A percentile compares a stretch with the other conserved stretches of the same genome.
These are phyloP conservation scores for Albula goreensis DNA, from an alignment of 2,113 vertebrate species.

Conservation along the genomic window DNA sequence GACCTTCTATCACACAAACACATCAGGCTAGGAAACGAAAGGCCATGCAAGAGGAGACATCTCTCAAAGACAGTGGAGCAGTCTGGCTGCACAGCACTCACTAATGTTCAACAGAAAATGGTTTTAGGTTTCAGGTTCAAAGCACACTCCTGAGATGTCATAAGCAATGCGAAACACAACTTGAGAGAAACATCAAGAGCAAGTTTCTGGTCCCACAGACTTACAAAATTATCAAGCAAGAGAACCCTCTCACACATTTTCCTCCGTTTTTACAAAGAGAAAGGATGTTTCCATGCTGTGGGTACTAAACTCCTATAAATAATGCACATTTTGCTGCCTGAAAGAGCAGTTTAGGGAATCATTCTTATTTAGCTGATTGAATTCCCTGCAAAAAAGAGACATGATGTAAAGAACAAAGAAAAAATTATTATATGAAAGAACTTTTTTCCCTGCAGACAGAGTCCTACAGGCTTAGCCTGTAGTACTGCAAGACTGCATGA, in stretches of 20 bases:
- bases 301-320: background rate
- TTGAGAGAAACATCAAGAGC: background rate
- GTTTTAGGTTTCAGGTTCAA: background rate
- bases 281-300: background rate
- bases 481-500: background rate
- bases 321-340: constrained; percentile 14
- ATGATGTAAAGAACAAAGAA: background rate
- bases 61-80: background rate
- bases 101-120: background rate
- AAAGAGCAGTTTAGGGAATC: background rate
- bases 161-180: background rate
- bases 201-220: background rate
- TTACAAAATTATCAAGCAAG: background rate
- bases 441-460: background rate
- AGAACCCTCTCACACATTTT: background rate
- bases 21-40: background rate
- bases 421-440: background rate
- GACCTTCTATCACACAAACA: background rate
- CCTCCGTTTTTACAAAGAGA: background rate
- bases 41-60: background rate
- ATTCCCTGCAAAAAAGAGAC: background rate
- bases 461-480: background rate
- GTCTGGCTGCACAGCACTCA: background rate
- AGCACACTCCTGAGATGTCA: background rate
- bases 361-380: background rate